Conservation (phyloP, 2,797 vertebrate genomes). For the Knipowitschia caucasica region DNA sequence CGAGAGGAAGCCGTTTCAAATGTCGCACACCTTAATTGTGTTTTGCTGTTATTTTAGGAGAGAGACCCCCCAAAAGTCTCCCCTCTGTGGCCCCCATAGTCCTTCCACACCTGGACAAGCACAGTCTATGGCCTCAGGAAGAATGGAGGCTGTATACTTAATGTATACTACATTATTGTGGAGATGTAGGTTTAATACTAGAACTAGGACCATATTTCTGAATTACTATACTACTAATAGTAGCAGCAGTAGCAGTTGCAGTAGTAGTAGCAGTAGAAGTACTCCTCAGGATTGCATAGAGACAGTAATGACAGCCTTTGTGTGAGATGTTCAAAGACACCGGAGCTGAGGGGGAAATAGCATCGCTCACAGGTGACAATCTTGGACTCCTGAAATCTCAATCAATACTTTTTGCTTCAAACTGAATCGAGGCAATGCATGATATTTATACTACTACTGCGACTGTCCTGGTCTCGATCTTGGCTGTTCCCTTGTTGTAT, state of each 20-base stretch:
- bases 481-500: too few relatives aligned
- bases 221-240: neutral
- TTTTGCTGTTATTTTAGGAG: slow-evolving; percentile 79
- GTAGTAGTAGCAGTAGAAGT: neutral
- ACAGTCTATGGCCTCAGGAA: slow-evolving; percentile 52
- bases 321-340: slow-evolving; percentile 63
- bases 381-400: slow-evolving; percentile 36
- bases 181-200: neutral
- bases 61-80: slow-evolving; percentile 51
- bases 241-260: neutral
- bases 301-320: slow-evolving; percentile 54
- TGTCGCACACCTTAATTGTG: slow-evolving; percentile 74
- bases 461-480: too few relatives aligned
- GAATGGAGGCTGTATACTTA: slow-evolving; percentile 11
- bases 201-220: neutral
- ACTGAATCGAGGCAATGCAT: too few relatives aligned
- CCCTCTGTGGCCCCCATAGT: slow-evolving; percentile 21
- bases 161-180: too few relatives aligned
- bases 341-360: slow-evolving; percentile 47
- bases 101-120: slow-evolving; percentile 71
- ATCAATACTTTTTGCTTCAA: too few relatives aligned
- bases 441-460: too few relatives aligned
- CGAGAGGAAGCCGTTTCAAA: slow-evolving; percentile 68
- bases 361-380: slow-evolving; percentile 70
- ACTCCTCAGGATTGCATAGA: slow-evolving; percentile 16